Evolutionary conservation across 2,888 invertebrate genomes (phyloP).

Genomic region (Oscheius sp.): DNA sequence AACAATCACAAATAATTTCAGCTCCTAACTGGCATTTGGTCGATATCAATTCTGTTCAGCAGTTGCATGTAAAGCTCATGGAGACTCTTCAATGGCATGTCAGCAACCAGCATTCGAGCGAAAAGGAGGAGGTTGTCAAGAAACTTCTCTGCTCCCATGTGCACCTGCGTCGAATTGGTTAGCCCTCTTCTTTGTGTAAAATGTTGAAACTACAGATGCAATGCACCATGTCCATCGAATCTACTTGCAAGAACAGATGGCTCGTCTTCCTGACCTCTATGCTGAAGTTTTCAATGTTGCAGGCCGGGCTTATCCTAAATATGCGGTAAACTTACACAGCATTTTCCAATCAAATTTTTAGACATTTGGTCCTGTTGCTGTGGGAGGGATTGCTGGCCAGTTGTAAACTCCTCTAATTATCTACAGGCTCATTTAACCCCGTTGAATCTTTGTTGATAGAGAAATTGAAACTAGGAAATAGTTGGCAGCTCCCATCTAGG

Average conservation of each 20-base stretch:
- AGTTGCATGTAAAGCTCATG: not conserved
- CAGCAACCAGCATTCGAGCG: not conserved
- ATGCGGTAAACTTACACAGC: not conserved
- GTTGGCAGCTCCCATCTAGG: too few relatives aligned
- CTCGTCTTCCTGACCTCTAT: conserved; percentile 39
- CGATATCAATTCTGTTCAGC: not conserved
- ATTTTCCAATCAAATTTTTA: not conserved
- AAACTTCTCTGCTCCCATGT: conserved; percentile 1
- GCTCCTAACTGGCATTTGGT: not conserved
- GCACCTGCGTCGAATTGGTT: not conserved
- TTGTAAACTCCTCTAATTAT: not conserved
- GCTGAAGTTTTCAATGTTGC: conserved; percentile 34
- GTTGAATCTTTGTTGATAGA: conserved; percentile 9
- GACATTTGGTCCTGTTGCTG: not conserved
- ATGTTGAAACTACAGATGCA: conserved; percentile 33
- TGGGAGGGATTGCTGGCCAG: conserved; percentile 1
- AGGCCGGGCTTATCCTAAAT: not conserved
- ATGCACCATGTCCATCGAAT: conserved; percentile 26
- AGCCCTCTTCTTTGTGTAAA: not conserved
- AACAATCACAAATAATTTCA: not conserved
- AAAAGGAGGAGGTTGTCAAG: conserved; percentile 31
- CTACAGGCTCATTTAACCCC: conserved; percentile 15
- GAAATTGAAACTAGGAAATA: too few relatives aligned
- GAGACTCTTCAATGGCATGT: conserved; percentile 15
- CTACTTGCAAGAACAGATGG: conserved; percentile 28